phyloP scores from a whole-genome alignment of 2,113 vertebrate genomes.

The Hydropotes inermis region DNA sequence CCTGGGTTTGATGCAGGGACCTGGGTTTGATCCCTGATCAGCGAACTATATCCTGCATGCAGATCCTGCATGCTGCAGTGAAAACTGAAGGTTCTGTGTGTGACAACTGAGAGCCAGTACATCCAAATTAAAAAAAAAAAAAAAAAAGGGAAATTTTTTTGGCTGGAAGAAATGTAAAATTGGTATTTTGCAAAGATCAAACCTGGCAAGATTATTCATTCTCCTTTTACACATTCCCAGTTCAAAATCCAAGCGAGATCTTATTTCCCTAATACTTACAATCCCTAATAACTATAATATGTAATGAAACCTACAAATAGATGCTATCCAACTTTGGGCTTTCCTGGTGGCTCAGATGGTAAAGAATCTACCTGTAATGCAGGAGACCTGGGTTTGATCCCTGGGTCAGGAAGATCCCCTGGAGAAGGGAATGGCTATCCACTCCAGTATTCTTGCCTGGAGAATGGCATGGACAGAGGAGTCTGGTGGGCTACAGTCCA shows the following conservation, averaged over 20 bases:
- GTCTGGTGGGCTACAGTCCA: neutral
- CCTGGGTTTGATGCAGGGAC: neutral
- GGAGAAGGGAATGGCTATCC: neutral
- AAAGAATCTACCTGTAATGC: neutral
- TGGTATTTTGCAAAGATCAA: neutral
- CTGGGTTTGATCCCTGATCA: neutral
- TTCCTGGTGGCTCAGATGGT: neutral
- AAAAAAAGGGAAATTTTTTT: neutral
- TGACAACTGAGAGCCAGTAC: neutral
- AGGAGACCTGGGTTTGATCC: neutral
- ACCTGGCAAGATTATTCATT: neutral
- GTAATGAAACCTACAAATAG: neutral
- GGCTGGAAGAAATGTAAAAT: neutral
- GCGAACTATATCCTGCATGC: neutral
- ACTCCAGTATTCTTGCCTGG: neutral
- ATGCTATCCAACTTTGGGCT: neutral
- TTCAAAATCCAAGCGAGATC: neutral
- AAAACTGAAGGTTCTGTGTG: neutral
- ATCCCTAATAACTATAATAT: neutral
- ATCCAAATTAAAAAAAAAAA: neutral
- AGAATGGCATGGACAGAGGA: neutral
- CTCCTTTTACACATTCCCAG: neutral
- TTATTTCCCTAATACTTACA: neutral
- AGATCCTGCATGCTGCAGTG: neutral
- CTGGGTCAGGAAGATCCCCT: neutral